Conservation (phyloP, 2,888 invertebrate genomes). For the Toxonevra muliebris region DNA sequence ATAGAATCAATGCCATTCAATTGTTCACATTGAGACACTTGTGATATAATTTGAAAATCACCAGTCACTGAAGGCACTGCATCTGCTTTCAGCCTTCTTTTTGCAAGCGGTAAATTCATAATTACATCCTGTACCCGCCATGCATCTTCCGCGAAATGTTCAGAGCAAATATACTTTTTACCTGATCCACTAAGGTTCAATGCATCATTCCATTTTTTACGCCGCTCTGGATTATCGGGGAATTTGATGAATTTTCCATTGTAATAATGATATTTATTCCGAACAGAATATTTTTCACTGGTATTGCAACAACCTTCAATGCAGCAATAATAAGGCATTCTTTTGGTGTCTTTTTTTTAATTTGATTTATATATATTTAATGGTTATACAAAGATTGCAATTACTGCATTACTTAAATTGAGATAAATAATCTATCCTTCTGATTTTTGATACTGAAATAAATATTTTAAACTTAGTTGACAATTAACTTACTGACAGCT, state of each 20-base stretch:
- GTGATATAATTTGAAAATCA: too few species aligned
- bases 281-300: neutral
- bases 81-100: slow-evolving; percentile 8
- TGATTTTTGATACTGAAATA: too few species aligned
- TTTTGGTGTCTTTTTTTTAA: neutral
- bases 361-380: neutral
- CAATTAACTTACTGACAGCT: too few species aligned
- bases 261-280: neutral
- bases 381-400: neutral
- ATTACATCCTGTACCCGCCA: neutral
- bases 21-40: too few species aligned
- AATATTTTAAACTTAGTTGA: too few species aligned
- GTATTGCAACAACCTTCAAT: neutral
- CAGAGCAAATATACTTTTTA: neutral
- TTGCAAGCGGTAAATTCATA: neutral
- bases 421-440: too few species aligned
- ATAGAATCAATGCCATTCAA: too few species aligned
- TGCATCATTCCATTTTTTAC: neutral
- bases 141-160: neutral
- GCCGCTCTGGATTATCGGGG: neutral
- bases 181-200: neutral
- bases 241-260: neutral
- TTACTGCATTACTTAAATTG: too few species aligned
- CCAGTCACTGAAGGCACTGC: slow-evolving; percentile 2
- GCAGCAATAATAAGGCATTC: neutral